Conservation (phyloP, 1,140 invertebrate genomes). For the Choristoneura fumiferana region DNA sequence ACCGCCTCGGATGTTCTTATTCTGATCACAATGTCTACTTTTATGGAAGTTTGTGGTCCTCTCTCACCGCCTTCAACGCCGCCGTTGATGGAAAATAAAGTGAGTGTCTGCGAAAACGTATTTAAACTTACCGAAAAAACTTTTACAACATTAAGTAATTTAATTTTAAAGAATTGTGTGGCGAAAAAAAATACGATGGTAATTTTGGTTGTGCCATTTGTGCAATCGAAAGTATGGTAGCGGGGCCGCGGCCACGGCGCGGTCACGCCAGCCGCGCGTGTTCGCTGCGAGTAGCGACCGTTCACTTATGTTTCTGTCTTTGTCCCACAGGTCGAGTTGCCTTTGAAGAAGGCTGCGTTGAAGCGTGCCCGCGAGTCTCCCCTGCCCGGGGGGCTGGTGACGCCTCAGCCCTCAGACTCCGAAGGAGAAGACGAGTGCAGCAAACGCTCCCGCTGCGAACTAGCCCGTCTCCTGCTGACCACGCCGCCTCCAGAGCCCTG, state of each 20-base stretch:
- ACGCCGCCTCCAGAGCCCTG: slow-evolving; percentile 72
- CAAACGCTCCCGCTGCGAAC: slow-evolving; percentile 69
- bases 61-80: slow-evolving; percentile 76
- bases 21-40: slow-evolving; percentile 60
- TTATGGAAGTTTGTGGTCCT: slow-evolving; percentile 71
- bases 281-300: slow-evolving; percentile 38
- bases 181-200: slow-evolving; percentile 29
- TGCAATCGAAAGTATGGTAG: slow-evolving; percentile 64
- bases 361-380: slow-evolving; percentile 58
- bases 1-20: slow-evolving; percentile 54
- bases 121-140: not conserved
- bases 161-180: slow-evolving; percentile 21
- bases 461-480: slow-evolving; percentile 63
- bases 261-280: slow-evolving; percentile 67
- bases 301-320: slow-evolving; percentile 62
- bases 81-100: slow-evolving; percentile 74
- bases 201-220: slow-evolving; percentile 38
- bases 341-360: slow-evolving; percentile 58
- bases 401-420: slow-evolving; percentile 80
- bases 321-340: slow-evolving; percentile 73
- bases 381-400: slow-evolving; percentile 64
- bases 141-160: not conserved
- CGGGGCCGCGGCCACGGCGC: slow-evolving; percentile 31
- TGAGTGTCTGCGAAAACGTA: slow-evolving; percentile 50
- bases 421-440: slow-evolving; percentile 75